Conservation (phyloP, 2,797 vertebrate species). For the Cetoscarus ocellatus region DNA sequence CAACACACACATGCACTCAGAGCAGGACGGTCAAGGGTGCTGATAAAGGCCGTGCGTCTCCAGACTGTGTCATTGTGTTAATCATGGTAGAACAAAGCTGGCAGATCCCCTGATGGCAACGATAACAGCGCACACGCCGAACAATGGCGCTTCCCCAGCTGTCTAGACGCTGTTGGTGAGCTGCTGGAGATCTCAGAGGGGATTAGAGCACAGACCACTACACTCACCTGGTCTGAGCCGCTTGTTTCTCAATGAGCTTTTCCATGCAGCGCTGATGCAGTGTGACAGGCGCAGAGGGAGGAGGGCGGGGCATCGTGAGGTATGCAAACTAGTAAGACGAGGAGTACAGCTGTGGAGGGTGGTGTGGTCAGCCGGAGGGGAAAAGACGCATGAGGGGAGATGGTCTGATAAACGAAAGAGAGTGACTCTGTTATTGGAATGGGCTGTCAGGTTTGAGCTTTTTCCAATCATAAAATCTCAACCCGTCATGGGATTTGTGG, state of each 20-base stretch:
- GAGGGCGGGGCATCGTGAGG: slow-evolving; percentile 17
- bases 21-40: slow-evolving; percentile 49
- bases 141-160: slow-evolving; percentile 71
- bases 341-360: slow-evolving; percentile 36
- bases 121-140: slow-evolving; percentile 57
- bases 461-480: neutral
- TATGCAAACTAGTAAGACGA: slow-evolving; percentile 45
- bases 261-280: slow-evolving; percentile 51
- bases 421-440: no score
- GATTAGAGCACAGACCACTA: slow-evolving; percentile 58
- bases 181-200: slow-evolving; percentile 60
- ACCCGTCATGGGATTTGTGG: no score
- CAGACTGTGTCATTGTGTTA: slow-evolving; percentile 62
- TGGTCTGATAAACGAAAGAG: neutral
- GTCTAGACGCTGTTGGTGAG: slow-evolving; percentile 72
- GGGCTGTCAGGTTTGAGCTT: neutral
- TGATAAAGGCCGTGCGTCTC: slow-evolving; percentile 54
- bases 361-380: slow-evolving; percentile 14
- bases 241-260: slow-evolving; percentile 48
- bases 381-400: neutral
- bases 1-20: slow-evolving; percentile 24
- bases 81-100: slow-evolving; percentile 69
- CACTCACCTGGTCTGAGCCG: slow-evolving; percentile 73
- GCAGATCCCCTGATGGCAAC: slow-evolving; percentile 60
- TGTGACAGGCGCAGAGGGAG: slow-evolving; percentile 54